Conservation (phyloP, 2,888 invertebrate genomes). For the Lasioglossum vierecki region DNA sequence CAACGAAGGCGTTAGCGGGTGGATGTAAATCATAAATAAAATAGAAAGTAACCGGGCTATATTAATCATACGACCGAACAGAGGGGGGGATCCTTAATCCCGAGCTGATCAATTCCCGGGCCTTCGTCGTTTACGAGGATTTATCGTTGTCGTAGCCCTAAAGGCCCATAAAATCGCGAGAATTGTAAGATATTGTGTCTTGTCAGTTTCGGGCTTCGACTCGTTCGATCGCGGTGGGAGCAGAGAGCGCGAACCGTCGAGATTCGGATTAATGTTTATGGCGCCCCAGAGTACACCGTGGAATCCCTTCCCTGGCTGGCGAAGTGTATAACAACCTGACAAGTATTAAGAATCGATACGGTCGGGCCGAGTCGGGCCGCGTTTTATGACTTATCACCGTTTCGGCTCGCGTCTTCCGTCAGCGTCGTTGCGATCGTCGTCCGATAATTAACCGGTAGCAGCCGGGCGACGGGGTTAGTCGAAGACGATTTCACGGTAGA, state of each 20-base stretch:
- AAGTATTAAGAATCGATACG: constrained; percentile 57
- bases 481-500: constrained; percentile 30
- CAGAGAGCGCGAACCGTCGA: constrained; percentile 49
- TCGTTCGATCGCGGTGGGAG: constrained; percentile 63
- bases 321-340: constrained; percentile 51
- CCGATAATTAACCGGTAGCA: constrained; percentile 38
- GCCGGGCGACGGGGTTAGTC: not conserved
- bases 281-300: constrained; percentile 63
- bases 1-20: not conserved
- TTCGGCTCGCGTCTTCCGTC: constrained; percentile 6
- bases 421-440: not conserved
- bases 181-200: constrained; percentile 71
- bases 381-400: constrained; percentile 32
- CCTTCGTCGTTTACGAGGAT: constrained; percentile 63
- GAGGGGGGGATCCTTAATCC: constrained; percentile 46
- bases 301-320: constrained; percentile 47
- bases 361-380: not conserved
- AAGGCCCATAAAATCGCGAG: constrained; percentile 61
- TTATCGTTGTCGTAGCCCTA: constrained; percentile 58
- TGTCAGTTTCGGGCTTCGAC: constrained; percentile 62
- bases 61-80: constrained; percentile 34
- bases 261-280: constrained; percentile 73
- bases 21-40: constrained; percentile 42
- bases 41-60: constrained; percentile 14
- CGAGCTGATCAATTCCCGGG: constrained; percentile 58